Conservation (phyloP, 2,797 vertebrate species). For the Etheostoma perlongum region DNA sequence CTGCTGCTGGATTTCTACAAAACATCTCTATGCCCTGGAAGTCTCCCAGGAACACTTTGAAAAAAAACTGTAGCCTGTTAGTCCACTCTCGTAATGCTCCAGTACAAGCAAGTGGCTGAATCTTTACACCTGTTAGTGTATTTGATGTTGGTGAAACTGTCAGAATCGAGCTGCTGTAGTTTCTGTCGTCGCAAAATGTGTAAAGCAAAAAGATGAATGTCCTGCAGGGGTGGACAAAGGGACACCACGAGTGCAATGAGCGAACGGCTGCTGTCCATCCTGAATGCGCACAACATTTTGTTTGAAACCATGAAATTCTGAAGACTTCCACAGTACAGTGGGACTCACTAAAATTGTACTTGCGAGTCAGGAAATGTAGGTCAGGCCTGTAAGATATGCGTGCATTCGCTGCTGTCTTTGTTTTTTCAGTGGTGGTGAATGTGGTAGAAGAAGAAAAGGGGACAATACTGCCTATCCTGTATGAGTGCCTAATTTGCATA, state of each 20-base stretch:
- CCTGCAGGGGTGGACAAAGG: slow-evolving; percentile 1
- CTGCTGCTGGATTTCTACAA: slow-evolving; percentile 47
- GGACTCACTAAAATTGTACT: slow-evolving; percentile 48
- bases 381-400: slow-evolving; percentile 70
- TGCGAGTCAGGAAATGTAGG: slow-evolving; percentile 64
- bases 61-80: slow-evolving; percentile 35
- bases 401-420: slow-evolving; percentile 64
- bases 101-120: slow-evolving; percentile 61
- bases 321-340: slow-evolving; percentile 40
- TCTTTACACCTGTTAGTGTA: slow-evolving; percentile 64
- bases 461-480: slow-evolving; percentile 79
- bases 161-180: slow-evolving; percentile 70
- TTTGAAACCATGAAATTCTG: slow-evolving; percentile 39
- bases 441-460: slow-evolving; percentile 59
- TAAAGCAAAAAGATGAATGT: slow-evolving; percentile 61
- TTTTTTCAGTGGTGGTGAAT: slow-evolving; percentile 63
- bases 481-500: slow-evolving; percentile 82
- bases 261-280: slow-evolving; percentile 36
- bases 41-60: slow-evolving; percentile 46
- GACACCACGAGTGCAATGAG: slow-evolving; percentile 5
- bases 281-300: slow-evolving; percentile 47
- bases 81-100: slow-evolving; percentile 45
- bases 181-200: slow-evolving; percentile 63
- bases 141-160: slow-evolving; percentile 72
- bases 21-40: slow-evolving; percentile 46